Percentiles rank a stretch among this genome's conserved stretches.
These are phyloP conservation scores for Smithornis capensis DNA, from an alignment of 2,113 vertebrate genomes.

Conservation along the genomic window DNA sequence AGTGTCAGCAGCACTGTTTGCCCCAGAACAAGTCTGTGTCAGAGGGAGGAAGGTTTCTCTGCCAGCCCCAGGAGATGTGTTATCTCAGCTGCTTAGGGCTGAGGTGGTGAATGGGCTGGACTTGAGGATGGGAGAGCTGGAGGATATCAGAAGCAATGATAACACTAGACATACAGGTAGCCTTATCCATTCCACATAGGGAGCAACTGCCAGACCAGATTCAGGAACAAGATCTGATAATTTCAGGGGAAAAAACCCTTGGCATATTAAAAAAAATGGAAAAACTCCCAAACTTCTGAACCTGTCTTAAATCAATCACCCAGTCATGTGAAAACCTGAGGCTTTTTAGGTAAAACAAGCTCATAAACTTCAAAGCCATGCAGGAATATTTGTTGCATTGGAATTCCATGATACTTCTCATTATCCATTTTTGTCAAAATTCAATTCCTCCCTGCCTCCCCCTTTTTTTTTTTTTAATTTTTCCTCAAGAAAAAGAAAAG, in stretches of 20 bases:
- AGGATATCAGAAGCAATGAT: neutral
- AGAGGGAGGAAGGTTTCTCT: neutral
- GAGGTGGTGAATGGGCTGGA: neutral
- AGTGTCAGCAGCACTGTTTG: neutral
- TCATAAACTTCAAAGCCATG: neutral
- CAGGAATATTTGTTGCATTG: neutral
- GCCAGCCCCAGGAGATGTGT: neutral
- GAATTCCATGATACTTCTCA: neutral
- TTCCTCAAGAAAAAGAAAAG: neutral
- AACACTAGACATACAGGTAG: neutral
- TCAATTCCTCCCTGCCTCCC: neutral
- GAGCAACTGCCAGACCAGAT: fast-evolving
- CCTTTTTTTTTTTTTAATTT: neutral
- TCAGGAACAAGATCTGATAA: neutral
- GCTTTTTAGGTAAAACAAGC: neutral
- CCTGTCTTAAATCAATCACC: neutral
- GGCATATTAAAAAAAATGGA: neutral
- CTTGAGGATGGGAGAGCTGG: neutral
- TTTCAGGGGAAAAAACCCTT: neutral
- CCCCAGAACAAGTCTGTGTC: neutral
- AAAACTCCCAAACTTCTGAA: fast-evolving
- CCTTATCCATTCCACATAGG: neutral
- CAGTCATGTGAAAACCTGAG: neutral
- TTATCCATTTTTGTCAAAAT: neutral
- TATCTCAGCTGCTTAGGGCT: neutral